Evolutionary conservation across 2,888 invertebrate species (phyloP).

Genomic region (Caenorhabditis afra): DNA sequence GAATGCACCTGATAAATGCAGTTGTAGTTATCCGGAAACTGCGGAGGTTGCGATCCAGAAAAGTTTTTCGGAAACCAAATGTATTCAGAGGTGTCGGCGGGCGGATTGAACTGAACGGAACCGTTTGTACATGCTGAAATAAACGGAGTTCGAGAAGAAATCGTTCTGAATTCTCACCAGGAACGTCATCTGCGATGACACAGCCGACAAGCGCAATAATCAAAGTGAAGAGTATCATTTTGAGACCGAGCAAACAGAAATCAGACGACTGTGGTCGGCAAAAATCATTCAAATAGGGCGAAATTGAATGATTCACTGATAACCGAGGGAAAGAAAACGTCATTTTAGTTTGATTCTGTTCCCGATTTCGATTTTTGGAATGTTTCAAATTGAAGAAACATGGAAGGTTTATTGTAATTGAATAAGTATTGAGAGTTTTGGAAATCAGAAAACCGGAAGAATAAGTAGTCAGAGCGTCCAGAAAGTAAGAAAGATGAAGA

Average conservation of each 20-base stretch:
- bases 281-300: slow-evolving; percentile 12
- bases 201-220: background rate
- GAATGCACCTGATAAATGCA: slow-evolving; percentile 12
- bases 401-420: background rate
- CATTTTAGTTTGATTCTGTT: slow-evolving; percentile 5
- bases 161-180: background rate
- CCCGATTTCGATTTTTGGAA: background rate
- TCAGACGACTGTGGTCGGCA: slow-evolving; percentile 2
- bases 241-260: background rate
- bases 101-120: background rate
- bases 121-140: slow-evolving; percentile 6
- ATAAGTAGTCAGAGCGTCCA: background rate
- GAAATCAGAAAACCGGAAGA: background rate
- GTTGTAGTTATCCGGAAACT: slow-evolving; percentile 25
- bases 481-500: background rate
- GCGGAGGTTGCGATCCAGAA: slow-evolving; percentile 13
- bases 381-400: background rate
- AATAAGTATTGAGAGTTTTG: slow-evolving; percentile 1
- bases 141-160: background rate
- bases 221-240: slow-evolving; percentile 9
- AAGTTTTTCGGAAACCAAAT: slow-evolving; percentile 41
- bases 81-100: slow-evolving; percentile 3
- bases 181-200: background rate
- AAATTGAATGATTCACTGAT: slow-evolving; percentile 14
- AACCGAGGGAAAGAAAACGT: slow-evolving; percentile 16